A percentile compares a stretch with the other conserved stretches of the same genome.
phyloP scores from a whole-genome alignment of 2,113 vertebrate genomes.

The Antechinus flavipes region DNA sequence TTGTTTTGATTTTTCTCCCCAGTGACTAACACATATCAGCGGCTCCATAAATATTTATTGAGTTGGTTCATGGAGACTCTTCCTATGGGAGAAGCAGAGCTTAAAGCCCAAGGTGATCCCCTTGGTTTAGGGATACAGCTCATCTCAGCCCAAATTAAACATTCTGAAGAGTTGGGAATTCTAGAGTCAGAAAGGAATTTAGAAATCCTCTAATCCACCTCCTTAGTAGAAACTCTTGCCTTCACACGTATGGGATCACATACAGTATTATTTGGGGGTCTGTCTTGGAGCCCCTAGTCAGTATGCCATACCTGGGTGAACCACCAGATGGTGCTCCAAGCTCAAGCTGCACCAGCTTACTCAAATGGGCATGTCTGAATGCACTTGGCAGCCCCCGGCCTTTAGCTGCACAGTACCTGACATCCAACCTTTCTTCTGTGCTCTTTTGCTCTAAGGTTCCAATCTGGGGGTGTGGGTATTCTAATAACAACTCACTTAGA shows the following conservation, averaged over 20 bases:
- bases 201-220: not conserved
- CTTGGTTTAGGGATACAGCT: not conserved
- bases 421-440: not conserved
- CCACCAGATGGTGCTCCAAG: not conserved
- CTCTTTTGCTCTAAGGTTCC: not conserved
- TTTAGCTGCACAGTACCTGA: not conserved
- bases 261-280: not conserved
- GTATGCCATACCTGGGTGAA: not conserved
- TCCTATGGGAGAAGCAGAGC: not conserved
- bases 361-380: not conserved
- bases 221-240: not conserved
- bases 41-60: not conserved
- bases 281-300: not conserved
- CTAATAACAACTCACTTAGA: not conserved
- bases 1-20: not conserved
- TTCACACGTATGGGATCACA: not conserved
- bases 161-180: not conserved
- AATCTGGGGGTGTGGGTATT: not conserved
- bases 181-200: not conserved
- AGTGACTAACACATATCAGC: not conserved
- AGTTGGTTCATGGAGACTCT: not conserved
- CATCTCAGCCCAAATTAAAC: not conserved
- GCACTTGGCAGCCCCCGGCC: not conserved
- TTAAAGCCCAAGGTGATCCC: not conserved
- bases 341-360: not conserved